phyloP scores from a whole-genome alignment of 2,888 invertebrate genomes.

The Leucoma salicis region DNA sequence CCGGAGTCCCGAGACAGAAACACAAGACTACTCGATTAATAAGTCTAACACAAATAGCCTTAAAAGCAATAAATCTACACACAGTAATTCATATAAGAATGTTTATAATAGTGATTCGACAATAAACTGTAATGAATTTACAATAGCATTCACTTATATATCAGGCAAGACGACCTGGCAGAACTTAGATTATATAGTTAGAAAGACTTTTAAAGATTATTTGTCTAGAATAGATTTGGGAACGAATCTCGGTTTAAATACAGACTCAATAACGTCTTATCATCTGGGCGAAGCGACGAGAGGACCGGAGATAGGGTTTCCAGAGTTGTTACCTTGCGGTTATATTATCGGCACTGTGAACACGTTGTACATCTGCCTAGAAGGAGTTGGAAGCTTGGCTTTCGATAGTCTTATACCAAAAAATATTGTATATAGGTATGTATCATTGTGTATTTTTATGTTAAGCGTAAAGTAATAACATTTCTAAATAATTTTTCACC shows the following conservation, averaged over 20 bases:
- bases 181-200: constrained; percentile 94
- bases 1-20: constrained; percentile 72
- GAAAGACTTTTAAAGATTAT: constrained; percentile 97
- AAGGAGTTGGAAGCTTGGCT: constrained; percentile 92
- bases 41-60: constrained; percentile 80
- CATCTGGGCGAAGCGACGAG: constrained; percentile 95
- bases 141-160: constrained; percentile 94
- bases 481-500: no score
- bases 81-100: constrained; percentile 76
- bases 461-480: background rate
- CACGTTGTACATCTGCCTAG: constrained; percentile 94
- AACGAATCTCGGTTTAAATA: constrained; percentile 90
- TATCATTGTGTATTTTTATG: background rate
- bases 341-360: constrained; percentile 95
- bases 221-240: constrained; percentile 95
- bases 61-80: constrained; percentile 80
- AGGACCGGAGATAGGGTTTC: constrained; percentile 90
- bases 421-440: constrained; percentile 94
- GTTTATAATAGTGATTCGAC: constrained; percentile 77
- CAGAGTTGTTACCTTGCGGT: constrained; percentile 95
- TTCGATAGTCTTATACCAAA: constrained; percentile 98
- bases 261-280: constrained; percentile 96
- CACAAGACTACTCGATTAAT: constrained; percentile 70
- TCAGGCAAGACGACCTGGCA: constrained; percentile 98
- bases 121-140: constrained; percentile 86